A percentile compares a stretch with the other conserved stretches of the same genome.
Evolutionary conservation across 2,888 invertebrate species (phyloP).

Genomic region (Drosophila multiciliata): DNA sequence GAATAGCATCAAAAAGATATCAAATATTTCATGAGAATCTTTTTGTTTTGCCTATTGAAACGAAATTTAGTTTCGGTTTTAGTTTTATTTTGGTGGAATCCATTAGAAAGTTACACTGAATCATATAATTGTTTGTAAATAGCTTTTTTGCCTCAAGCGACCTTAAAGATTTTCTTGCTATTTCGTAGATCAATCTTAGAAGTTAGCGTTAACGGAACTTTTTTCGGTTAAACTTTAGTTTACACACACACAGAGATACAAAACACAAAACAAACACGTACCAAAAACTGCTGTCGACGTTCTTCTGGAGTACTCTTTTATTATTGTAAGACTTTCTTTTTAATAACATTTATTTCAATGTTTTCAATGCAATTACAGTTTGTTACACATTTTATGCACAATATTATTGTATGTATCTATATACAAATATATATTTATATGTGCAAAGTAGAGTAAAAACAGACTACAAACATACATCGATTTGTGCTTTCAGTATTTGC

Average conservation of each 20-base stretch:
- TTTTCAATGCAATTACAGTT: not conserved
- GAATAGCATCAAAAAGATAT: slow-evolving; percentile 14
- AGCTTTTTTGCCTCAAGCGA: not conserved
- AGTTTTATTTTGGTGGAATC: slow-evolving; percentile 18
- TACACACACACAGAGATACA: slow-evolving; percentile 8
- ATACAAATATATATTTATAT: not conserved
- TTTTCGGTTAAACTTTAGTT: slow-evolving; percentile 10
- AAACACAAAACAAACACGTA: not conserved
- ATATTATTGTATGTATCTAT: slow-evolving; percentile 4
- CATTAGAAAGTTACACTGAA: slow-evolving; percentile 55
- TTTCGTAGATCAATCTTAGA: slow-evolving; percentile 2
- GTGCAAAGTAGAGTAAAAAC: not conserved
- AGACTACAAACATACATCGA: slow-evolving; percentile 8
- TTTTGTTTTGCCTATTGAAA: slow-evolving; percentile 17
- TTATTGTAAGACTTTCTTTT: slow-evolving; percentile 32
- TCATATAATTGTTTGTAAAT: slow-evolving; percentile 25
- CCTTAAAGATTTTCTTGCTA: not conserved
- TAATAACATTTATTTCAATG: slow-evolving; percentile 4
- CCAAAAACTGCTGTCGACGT: not conserved
- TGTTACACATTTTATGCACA: slow-evolving; percentile 40
- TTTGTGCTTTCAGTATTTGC: slow-evolving; percentile 37
- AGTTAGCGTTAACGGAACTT: slow-evolving; percentile 34
- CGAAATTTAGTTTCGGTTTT: slow-evolving; percentile 18
- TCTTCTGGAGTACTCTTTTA: slow-evolving; percentile 18
- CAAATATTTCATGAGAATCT: slow-evolving; percentile 25